phyloP scores from a whole-genome alignment of 2,888 invertebrate species.

The Megamerina dolium region DNA sequence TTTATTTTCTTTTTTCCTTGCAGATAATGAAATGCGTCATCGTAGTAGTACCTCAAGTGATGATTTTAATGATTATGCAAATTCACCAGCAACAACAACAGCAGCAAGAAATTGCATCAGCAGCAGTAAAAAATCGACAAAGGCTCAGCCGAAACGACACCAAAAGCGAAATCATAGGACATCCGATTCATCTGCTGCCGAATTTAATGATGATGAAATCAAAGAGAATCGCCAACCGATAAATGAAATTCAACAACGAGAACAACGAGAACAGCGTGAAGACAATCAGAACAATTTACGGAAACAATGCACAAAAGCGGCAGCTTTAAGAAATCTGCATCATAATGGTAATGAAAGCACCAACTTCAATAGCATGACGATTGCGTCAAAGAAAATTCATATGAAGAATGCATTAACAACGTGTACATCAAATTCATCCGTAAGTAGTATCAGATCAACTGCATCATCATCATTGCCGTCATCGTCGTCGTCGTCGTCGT shows the following conservation, averaged over 20 bases:
- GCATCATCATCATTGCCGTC: slow-evolving; percentile 10
- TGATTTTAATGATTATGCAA: too few relatives aligned
- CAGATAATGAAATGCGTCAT: slow-evolving; percentile 33
- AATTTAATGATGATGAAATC: slow-evolving; percentile 13
- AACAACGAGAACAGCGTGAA: slow-evolving; percentile 14
- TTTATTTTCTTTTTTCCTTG: slow-evolving; percentile 15
- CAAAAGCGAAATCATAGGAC: too few relatives aligned
- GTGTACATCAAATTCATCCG: slow-evolving; percentile 17
- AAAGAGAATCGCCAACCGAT: slow-evolving; percentile 17
- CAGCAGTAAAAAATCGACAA: slow-evolving; percentile 1
- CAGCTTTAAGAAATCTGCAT: slow-evolving; percentile 17
- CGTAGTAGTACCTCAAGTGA: slow-evolving; percentile 42
- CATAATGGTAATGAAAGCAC: slow-evolving; percentile 4
- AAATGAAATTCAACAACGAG: slow-evolving; percentile 10
- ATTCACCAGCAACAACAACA: slow-evolving; percentile 14
- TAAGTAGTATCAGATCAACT: slow-evolving; percentile 18
- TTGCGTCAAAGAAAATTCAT: too few relatives aligned
- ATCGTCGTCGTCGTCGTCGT: slow-evolving; percentile 8
- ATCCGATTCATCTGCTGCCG: too few relatives aligned
- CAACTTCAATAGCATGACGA: neutral
- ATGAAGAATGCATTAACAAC: slow-evolving; percentile 6
- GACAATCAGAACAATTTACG: slow-evolving; percentile 17
- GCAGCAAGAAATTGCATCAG: too few relatives aligned
- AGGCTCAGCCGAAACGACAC: too few relatives aligned
- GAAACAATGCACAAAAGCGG: slow-evolving; percentile 22